Evolutionary conservation across 1,140 invertebrate genomes (phyloP).

Genomic region (Sesamia nonagrioides): DNA sequence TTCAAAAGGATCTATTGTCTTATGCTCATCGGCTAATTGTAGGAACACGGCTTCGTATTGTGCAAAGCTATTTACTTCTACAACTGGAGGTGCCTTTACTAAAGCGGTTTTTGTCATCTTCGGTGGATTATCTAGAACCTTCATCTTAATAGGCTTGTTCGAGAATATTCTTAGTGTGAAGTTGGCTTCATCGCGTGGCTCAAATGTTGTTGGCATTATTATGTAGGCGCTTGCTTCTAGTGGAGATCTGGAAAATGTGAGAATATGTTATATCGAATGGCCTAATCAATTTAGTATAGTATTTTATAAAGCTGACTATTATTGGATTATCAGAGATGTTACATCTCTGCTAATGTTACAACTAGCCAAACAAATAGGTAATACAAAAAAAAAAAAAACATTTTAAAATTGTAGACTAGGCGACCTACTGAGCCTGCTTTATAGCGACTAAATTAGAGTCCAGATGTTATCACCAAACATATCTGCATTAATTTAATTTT

Average conservation of each 20-base stretch:
- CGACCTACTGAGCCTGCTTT: no score
- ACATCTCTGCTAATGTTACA: no score
- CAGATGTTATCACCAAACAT: no score
- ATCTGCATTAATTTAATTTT: no score
- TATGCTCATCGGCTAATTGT: constrained; percentile 95
- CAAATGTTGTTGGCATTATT: constrained; percentile 96
- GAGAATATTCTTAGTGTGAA: constrained; percentile 95
- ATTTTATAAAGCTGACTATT: no score
- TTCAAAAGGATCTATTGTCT: constrained; percentile 96
- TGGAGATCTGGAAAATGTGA: constrained; percentile 88
- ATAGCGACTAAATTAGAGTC: no score
- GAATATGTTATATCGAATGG: background rate
- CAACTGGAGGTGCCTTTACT: constrained; percentile 90
- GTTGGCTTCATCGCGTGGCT: constrained; percentile 95
- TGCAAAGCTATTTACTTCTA: constrained; percentile 92
- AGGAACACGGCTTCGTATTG: constrained; percentile 97
- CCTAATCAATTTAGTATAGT: no score
- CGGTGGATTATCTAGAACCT: constrained; percentile 93
- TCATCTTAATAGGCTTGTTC: constrained; percentile 93
- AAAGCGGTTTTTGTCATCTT: constrained; percentile 92
- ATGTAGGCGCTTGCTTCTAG: constrained; percentile 95
- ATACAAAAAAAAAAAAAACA: no score
- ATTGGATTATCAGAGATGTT: no score
- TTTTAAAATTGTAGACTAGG: no score
- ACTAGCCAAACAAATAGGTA: no score